These are phyloP conservation scores for Drosophila quadrilineata DNA, from an alignment of 1,140 invertebrate genomes.

Conservation along the genomic window DNA sequence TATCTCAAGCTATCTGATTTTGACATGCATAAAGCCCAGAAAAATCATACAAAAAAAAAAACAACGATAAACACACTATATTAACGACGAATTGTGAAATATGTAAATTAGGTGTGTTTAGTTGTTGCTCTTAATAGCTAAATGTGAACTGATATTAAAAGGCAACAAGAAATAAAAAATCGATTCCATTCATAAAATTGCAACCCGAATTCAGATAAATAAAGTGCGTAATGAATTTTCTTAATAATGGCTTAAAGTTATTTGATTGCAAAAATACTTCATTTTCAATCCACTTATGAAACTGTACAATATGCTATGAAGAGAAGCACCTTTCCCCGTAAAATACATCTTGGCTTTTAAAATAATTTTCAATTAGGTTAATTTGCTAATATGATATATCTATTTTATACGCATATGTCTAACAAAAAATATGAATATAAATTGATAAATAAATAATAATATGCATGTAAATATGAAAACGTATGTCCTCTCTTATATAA, in stretches of 20 bases:
- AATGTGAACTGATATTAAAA: not conserved
- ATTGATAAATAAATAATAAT: no score
- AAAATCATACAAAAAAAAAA: constrained; percentile 24
- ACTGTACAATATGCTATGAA: no score
- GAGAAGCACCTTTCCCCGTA: no score
- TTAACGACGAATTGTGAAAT: constrained; percentile 66
- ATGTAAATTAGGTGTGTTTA: constrained; percentile 58
- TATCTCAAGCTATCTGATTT: constrained; percentile 55
- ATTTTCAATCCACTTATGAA: no score
- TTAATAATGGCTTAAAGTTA: constrained; percentile 52
- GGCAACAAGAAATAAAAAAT: constrained; percentile 4
- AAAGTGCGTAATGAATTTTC: constrained; percentile 21
- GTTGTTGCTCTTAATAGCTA: constrained; percentile 33
- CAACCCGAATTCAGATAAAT: not conserved
- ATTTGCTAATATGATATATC: no score
- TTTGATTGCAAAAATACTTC: constrained; percentile 55
- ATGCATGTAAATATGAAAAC: no score
- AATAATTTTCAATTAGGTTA: no score
- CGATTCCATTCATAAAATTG: not conserved
- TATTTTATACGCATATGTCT: no score
- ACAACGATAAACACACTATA: no score
- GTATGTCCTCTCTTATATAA: no score
- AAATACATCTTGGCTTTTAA: no score
- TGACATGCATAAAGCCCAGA: constrained; percentile 43
- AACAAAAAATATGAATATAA: no score